phyloP scores from a whole-genome alignment of 2,888 invertebrate genomes.

The Tachystola acroxantha region DNA sequence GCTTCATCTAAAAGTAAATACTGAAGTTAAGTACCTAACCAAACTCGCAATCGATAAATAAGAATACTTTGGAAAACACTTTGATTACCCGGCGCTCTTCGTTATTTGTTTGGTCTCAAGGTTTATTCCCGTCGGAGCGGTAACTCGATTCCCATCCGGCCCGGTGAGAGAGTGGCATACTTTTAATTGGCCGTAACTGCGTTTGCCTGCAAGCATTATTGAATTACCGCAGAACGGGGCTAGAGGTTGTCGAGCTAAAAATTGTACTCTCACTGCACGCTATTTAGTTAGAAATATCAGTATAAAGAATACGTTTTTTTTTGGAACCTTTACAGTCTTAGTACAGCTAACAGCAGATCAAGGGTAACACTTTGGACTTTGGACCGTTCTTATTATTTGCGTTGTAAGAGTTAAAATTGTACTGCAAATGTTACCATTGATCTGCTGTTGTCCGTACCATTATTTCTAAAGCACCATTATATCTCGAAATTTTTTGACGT shows the following conservation, averaged over 20 bases:
- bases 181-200: slow-evolving; percentile 76
- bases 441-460: too few relatives aligned
- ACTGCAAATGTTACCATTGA: too few relatives aligned
- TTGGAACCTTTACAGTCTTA: too few relatives aligned
- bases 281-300: slow-evolving; percentile 1
- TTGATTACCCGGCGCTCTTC: slow-evolving; percentile 52
- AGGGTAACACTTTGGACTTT: too few relatives aligned
- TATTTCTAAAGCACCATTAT: too few relatives aligned
- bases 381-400: too few relatives aligned
- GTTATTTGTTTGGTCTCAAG: slow-evolving; percentile 60
- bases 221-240: slow-evolving; percentile 59
- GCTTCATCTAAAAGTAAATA: too few relatives aligned
- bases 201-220: slow-evolving; percentile 73
- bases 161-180: slow-evolving; percentile 68
- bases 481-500: too few relatives aligned
- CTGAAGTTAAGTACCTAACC: too few relatives aligned
- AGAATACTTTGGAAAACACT: slow-evolving; percentile 45
- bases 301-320: neutral
- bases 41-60: slow-evolving; percentile 25
- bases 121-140: slow-evolving; percentile 40
- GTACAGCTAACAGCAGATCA: too few relatives aligned
- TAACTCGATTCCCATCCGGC: slow-evolving; percentile 58
- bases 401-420: too few relatives aligned
- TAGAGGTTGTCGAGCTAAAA: slow-evolving; percentile 38
- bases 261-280: neutral